Conservation (phyloP, 2,113 vertebrate species). For the Crotalus horridus region DNA sequence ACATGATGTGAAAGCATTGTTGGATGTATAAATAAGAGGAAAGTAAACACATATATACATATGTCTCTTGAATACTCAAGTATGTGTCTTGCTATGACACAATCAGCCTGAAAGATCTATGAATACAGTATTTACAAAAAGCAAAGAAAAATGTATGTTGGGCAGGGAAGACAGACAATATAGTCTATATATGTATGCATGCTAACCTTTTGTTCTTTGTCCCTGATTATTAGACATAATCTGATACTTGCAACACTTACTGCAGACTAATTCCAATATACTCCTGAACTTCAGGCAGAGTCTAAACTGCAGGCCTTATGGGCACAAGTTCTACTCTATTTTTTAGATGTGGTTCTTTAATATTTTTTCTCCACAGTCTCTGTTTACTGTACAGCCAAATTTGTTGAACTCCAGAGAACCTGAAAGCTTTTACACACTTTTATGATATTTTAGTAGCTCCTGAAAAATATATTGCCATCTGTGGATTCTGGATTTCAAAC, state of each 20-base stretch:
- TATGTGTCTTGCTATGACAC: background rate
- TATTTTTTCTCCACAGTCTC: background rate
- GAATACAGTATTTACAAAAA: background rate
- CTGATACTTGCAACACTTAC: background rate
- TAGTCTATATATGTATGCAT: background rate
- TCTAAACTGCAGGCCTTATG: background rate
- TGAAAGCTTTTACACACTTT: background rate
- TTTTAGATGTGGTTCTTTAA: background rate
- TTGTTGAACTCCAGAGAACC: background rate
- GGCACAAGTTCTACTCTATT: background rate
- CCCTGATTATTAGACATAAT: background rate
- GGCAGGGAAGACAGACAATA: background rate
- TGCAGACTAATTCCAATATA: background rate
- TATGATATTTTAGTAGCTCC: background rate
- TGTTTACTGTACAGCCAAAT: background rate
- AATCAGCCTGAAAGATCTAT: background rate
- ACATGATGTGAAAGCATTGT: background rate
- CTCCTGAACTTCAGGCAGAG: background rate
- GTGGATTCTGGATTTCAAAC: background rate
- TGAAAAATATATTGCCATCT: background rate
- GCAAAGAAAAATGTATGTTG: background rate
- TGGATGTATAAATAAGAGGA: background rate
- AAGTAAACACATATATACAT: background rate
- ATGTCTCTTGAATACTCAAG: background rate
- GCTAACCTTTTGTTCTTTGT: background rate